A percentile compares a stretch with the other conserved stretches of the same genome.
phyloP scores from a whole-genome alignment of 2,113 vertebrate species.

The Platichthys flesus region DNA sequence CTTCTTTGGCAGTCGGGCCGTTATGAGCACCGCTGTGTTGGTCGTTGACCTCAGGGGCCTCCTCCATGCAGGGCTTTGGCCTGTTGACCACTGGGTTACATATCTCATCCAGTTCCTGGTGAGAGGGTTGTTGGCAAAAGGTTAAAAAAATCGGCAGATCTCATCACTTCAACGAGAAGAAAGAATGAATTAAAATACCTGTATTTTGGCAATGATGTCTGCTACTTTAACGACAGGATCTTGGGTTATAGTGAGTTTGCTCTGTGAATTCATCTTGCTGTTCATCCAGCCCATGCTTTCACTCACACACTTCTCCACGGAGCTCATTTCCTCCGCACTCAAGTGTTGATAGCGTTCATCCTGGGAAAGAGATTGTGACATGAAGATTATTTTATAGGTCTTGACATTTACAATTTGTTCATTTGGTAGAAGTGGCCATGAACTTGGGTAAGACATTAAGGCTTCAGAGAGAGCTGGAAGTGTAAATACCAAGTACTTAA shows the following conservation, averaged over 20 bases:
- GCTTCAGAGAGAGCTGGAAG: too few relatives aligned
- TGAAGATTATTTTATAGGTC: not conserved
- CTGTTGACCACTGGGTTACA: conserved; percentile 89
- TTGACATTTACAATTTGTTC: not conserved
- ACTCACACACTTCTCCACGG: conserved; percentile 88
- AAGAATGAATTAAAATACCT: conserved; percentile 80
- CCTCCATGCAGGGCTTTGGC: conserved; percentile 88
- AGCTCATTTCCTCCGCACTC: conserved; percentile 86
- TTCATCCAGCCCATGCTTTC: conserved; percentile 94
- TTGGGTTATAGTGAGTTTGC: conserved; percentile 88
- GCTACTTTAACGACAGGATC: conserved; percentile 92
- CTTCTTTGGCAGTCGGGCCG: conserved; percentile 85
- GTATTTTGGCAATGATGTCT: conserved; percentile 91
- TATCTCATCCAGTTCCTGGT: conserved; percentile 89
- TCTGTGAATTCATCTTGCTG: conserved; percentile 92
- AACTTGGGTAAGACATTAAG: too few relatives aligned
- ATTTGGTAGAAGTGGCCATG: not conserved
- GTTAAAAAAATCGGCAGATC: not conserved
- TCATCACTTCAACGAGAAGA: not conserved
- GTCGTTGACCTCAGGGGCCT: conserved; percentile 81
- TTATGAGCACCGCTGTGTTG: conserved; percentile 85
- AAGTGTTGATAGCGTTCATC: conserved; percentile 92
- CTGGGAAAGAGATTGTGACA: conserved; percentile 69
- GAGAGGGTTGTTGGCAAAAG: not conserved
- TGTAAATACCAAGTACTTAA: too few relatives aligned